Conservation (phyloP, 2,113 vertebrate genomes). For the Pedionomus torquatus region DNA sequence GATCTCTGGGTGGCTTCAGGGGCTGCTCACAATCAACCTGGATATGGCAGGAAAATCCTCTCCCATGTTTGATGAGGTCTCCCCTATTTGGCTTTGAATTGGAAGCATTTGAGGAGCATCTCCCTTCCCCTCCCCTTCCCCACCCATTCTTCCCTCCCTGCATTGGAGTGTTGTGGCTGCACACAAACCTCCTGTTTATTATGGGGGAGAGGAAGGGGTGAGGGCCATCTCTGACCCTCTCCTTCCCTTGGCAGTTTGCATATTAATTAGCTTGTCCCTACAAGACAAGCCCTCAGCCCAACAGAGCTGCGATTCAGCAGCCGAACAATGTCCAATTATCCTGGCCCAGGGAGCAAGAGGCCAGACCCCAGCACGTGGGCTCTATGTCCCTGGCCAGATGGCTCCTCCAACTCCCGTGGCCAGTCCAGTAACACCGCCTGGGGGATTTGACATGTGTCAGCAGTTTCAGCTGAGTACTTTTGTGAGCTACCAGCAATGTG, state of each 20-base stretch:
- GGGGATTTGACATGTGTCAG: slow-evolving; percentile 28
- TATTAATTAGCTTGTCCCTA: not conserved
- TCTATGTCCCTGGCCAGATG: not conserved
- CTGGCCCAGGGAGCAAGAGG: not conserved
- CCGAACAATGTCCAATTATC: slow-evolving; percentile 62
- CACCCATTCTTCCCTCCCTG: not conserved
- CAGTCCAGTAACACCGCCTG: not conserved
- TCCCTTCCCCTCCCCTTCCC: not conserved
- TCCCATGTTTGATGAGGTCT: fast-evolving
- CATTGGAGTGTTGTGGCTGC: fast-evolving
- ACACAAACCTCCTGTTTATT: not conserved
- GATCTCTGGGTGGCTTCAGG: fast-evolving
- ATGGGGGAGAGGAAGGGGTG: not conserved
- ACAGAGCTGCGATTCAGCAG: slow-evolving; percentile 46
- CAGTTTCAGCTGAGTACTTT: not conserved
- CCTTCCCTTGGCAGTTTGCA: slow-evolving; percentile 13
- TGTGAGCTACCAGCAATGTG: not conserved
- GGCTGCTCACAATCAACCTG: not conserved
- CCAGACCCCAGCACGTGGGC: slow-evolving; percentile 2
- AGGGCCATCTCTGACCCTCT: not conserved
- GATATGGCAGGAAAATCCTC: not conserved
- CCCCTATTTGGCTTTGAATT: not conserved
- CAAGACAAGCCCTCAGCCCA: not conserved
- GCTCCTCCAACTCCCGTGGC: not conserved
- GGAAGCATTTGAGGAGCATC: not conserved